Conservation (phyloP, 2,797 vertebrate genomes). For the Girardinus metallicus region DNA sequence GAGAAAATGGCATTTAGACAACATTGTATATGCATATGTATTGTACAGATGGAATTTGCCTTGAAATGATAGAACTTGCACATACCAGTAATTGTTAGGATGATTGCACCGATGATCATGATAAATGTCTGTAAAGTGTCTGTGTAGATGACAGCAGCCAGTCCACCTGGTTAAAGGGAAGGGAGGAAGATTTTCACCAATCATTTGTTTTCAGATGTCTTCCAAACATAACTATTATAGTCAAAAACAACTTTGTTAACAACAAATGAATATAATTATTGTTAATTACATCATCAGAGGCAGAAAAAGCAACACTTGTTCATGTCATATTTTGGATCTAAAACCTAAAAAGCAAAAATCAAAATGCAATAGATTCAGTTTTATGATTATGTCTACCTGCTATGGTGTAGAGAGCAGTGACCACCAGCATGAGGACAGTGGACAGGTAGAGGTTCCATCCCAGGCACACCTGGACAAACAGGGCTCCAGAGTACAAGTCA, state of each 20-base stretch:
- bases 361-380: conserved; percentile 3
- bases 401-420: conserved; percentile 90
- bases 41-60: neutral
- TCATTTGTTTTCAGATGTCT: neutral
- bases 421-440: conserved; percentile 86
- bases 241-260: neutral
- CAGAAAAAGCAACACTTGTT: neutral
- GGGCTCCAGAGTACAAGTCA: conserved; percentile 89
- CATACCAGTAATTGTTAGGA: conserved; percentile 88
- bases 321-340: neutral
- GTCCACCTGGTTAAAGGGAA: conserved; percentile 83
- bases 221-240: neutral
- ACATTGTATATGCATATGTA: neutral
- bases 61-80: neutral
- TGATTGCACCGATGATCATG: conserved; percentile 88
- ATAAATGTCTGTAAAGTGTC: conserved; percentile 90
- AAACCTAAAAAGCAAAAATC: neutral
- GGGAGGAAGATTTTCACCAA: neutral
- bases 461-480: conserved; percentile 92
- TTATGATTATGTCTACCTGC: conserved; percentile 77
- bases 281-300: neutral
- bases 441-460: conserved; percentile 95
- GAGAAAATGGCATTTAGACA: neutral
- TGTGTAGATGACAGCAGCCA: conserved; percentile 91
- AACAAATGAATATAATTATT: neutral